Conservation (phyloP, 2,113 vertebrate genomes). For the Australoheros scitulus region DNA sequence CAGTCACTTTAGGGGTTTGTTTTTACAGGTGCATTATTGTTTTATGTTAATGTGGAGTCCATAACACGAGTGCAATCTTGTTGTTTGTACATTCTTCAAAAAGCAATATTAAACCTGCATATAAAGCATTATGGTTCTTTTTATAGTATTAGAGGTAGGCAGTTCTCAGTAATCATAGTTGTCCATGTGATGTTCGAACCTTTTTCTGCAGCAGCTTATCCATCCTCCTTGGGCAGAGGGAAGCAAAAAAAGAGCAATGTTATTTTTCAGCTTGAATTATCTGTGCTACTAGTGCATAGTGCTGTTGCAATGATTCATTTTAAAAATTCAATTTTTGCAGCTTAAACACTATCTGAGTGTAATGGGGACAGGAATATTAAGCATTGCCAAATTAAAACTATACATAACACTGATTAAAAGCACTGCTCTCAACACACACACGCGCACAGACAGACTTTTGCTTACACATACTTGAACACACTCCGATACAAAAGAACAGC, state of each 20-base stretch:
- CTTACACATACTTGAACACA: not conserved
- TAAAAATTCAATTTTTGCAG: conserved; percentile 67
- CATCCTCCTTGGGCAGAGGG: conserved; percentile 41
- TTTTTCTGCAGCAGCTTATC: conserved; percentile 45
- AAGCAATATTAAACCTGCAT: conserved; percentile 8
- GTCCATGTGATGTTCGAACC: conserved; percentile 39
- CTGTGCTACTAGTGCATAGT: conserved; percentile 48
- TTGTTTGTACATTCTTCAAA: not conserved
- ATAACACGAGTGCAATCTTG: conserved; percentile 1
- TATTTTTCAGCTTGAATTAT: conserved; percentile 74
- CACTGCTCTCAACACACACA: not conserved
- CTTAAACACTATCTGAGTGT: conserved; percentile 70
- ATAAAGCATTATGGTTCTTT: conserved; percentile 16
- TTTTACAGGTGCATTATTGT: not conserved
- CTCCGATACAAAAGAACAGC: conserved; percentile 38
- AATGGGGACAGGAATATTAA: conserved; percentile 75
- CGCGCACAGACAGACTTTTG: not conserved
- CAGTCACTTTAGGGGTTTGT: not conserved
- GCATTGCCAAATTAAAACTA: conserved; percentile 74
- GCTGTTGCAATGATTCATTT: conserved; percentile 64
- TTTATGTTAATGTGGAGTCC: not conserved
- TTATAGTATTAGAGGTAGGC: conserved; percentile 4
- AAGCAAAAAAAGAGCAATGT: not conserved
- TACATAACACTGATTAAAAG: conserved; percentile 78
- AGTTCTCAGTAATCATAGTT: conserved; percentile 27